These are phyloP conservation scores for Ammospiza nelsoni DNA, from an alignment of 2,113 vertebrate species.

Conservation along the genomic window DNA sequence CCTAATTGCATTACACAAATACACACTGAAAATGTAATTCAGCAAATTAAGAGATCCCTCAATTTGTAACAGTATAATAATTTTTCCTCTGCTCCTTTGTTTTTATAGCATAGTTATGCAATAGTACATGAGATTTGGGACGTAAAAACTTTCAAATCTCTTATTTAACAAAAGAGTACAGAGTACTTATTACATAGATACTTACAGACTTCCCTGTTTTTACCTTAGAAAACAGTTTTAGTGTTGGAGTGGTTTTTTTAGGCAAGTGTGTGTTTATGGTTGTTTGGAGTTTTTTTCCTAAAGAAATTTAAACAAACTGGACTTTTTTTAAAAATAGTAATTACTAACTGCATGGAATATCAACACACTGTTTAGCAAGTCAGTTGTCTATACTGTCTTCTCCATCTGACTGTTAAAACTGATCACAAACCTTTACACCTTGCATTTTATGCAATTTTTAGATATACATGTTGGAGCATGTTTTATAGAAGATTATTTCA, in stretches of 20 bases:
- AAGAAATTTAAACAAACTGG: neutral
- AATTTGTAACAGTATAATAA: neutral
- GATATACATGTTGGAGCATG: neutral
- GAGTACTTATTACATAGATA: neutral
- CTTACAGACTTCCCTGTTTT: neutral
- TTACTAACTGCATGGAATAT: neutral
- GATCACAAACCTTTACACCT: neutral
- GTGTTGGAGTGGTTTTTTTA: accelerated
- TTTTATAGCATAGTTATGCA: neutral
- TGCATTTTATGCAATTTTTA: neutral
- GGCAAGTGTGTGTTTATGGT: neutral
- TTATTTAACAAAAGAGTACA: neutral
- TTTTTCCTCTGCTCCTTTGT: neutral
- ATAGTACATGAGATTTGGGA: neutral
- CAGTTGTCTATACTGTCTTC: neutral
- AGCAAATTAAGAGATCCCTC: neutral
- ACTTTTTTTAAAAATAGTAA: neutral
- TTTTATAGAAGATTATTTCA: neutral
- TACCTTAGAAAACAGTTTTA: neutral
- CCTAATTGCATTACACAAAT: neutral
- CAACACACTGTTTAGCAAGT: neutral
- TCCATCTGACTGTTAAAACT: neutral
- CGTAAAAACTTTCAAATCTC: neutral
- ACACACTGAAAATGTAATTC: neutral
- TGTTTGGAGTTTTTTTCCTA: neutral